A percentile compares a stretch with the other conserved stretches of the same genome.
phyloP scores from a whole-genome alignment of 2,113 vertebrate genomes.

The Vireo altiloquus region DNA sequence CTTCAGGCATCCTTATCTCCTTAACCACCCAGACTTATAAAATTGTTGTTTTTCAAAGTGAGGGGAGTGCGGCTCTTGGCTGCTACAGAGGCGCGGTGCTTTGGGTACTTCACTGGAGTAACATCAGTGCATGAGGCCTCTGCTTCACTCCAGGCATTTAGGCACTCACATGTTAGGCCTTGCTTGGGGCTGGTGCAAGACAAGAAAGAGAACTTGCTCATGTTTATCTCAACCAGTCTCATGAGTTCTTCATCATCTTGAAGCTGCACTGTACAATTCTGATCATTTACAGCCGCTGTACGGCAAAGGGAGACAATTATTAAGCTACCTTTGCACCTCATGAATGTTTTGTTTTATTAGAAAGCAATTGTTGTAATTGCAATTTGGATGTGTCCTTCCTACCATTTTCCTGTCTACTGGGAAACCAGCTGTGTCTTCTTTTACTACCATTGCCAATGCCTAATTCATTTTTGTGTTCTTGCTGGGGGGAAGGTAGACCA shows the following conservation, averaged over 20 bases:
- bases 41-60: rapidly evolving
- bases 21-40: neutral
- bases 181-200: neutral
- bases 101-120: too few species aligned
- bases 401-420: neutral
- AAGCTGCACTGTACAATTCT: neutral
- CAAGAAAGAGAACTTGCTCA: neutral
- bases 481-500: rapidly evolving
- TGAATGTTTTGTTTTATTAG: neutral
- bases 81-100: neutral
- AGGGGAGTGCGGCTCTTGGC: too few species aligned
- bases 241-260: neutral
- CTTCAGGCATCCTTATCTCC: neutral
- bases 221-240: neutral
- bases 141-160: neutral
- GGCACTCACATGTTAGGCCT: neutral
- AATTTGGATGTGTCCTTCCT: neutral
- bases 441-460: neutral
- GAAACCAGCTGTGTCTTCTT: neutral
- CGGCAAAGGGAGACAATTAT: neutral
- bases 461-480: neutral
- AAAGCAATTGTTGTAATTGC: neutral
- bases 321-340: neutral
- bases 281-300: neutral
- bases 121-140: neutral